Base-by-base conservation (phyloP, 2,113 vertebrate genomes). In the Nanorana parkeri region DNA sequence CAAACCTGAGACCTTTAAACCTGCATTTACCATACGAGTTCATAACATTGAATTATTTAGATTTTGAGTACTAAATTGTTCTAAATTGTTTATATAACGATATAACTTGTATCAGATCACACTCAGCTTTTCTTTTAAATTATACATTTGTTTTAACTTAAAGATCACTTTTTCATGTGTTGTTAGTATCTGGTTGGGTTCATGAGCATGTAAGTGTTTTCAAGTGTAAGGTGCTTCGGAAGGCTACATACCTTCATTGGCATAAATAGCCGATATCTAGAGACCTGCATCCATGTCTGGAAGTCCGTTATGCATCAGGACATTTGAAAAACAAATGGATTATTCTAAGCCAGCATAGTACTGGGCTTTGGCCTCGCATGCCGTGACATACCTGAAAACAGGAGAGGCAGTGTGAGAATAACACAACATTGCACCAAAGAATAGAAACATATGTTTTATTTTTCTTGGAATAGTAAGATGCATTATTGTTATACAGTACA, bases 351-450 rank as follows among this genome's bases (percentile, higher is more conserved):
- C 5, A 21, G 13, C 20, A 8, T 23, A 7, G n/a, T 4, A 61
- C 23, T 61, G 58, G 23, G 58, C 6, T 61, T 61, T 23, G 20
- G n/a, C 7, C 5, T 61, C 58, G 23, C 58, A 61, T 10, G n/a
- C 58, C 58, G 7, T 61, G n/a, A 61, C 58, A 61, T 61, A 61
- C 58, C 58, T 61, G 58, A 61, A n/a, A 61, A 21, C 20, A n/a
- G 23, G 7, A 13, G 3, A 23, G 23, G 23, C 19, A 6, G 10
- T 10, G 6, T 13, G 58, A 23, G 58, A 55, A 21, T 61, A 61
- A 23, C 7, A 61, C 5, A 23, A 61, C 5, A 61, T 61, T 11
- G 32, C 32, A 2, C 32, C 32, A 36, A 7, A 36, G 8, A 36
- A 36, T 36, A 36, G 32, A 0, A 36, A 36, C 29, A 32, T 36